Percentiles rank a stretch among this genome's conserved stretches.
Evolutionary conservation across 92 coral and sea anemone species (phyloP).

Genomic region (Umimayanthus chanpuru): DNA sequence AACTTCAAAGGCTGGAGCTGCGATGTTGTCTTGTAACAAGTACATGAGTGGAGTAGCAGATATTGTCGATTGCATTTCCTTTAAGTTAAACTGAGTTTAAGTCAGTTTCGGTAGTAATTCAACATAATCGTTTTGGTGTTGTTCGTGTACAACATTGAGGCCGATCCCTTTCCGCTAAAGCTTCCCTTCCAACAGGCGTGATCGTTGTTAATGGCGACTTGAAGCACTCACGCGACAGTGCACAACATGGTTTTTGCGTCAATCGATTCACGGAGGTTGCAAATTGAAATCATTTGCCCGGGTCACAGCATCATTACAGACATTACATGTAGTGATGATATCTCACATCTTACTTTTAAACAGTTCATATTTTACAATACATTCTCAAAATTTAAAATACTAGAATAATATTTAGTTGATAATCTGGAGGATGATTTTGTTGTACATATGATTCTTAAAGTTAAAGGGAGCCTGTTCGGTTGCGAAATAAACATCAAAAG

Average conservation of each 20-base stretch:
- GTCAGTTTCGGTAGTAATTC: neutral
- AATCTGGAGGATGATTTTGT: neutral
- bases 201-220: constrained; percentile 53
- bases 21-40: neutral
- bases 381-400: neutral
- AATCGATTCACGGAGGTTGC: constrained; percentile 22
- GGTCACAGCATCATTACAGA: neutral
- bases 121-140: neutral
- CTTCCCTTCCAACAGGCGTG: constrained; percentile 23
- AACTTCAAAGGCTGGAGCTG: neutral
- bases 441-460: neutral
- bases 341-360: neutral
- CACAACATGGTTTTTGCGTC: constrained; percentile 11
- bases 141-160: neutral
- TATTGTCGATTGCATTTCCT: constrained; percentile 1
- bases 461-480: neutral
- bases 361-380: neutral
- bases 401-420: neutral
- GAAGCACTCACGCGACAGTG: constrained; percentile 44
- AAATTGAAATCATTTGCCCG: constrained; percentile 3
- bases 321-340: neutral
- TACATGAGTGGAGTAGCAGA: neutral
- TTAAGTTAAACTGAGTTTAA: too few relatives aligned
- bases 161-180: neutral
- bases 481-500: neutral